Evolutionary conservation across 2,797 vertebrate species (phyloP), one percentile per base, ranked within the genome.

Genomic region (Columba guinea): DNA sequence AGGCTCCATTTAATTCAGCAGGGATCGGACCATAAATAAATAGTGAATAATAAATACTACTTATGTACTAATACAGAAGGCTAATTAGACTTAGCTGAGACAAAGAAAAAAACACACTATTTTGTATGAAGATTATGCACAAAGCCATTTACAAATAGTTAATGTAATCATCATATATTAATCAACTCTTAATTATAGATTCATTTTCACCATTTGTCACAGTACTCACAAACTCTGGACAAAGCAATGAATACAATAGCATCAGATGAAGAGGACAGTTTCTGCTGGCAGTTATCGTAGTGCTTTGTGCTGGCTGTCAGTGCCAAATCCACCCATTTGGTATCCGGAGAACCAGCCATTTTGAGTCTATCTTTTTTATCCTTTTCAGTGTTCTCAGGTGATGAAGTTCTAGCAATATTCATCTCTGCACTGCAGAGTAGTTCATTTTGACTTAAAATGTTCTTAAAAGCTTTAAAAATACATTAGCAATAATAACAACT

Each of bases 11-110:
- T 74, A 74, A 74, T 93, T 84, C 28, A 73, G 30, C 55, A 48
- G 35, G 18, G 77, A 73, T 53, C n/a, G 5, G 21, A 86, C 64
- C 23, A 84, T 19, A 77, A 94, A 90, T 94, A 96, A 91, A 93
- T 89, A 95, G 13, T 34, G 69, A 83, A 51, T 67, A 39, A 95
- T 74, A 96, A 91, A 89, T 93, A 90, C 67, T 93, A 46, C 13
- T 78, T 91, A 60, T 3, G 3, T 51, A 39, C 10, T 70, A 64
- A 84, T 35, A 67, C 5, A 82, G 14, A 63, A 84, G 35, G 56
- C 30, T 60, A 65, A 59, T 55, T 53, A 78, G n/a, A 69, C n/a
- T 55, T 7, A 69, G 51, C n/a, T 59, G 14, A 81, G 60, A 63
- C 32, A 90, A 92, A 88, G 15, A 17, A 84, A 84, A 68, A 85